These are phyloP conservation scores for Oophaga pumilio DNA, from an alignment of 2,113 vertebrate genomes.

Conservation along the genomic window DNA sequence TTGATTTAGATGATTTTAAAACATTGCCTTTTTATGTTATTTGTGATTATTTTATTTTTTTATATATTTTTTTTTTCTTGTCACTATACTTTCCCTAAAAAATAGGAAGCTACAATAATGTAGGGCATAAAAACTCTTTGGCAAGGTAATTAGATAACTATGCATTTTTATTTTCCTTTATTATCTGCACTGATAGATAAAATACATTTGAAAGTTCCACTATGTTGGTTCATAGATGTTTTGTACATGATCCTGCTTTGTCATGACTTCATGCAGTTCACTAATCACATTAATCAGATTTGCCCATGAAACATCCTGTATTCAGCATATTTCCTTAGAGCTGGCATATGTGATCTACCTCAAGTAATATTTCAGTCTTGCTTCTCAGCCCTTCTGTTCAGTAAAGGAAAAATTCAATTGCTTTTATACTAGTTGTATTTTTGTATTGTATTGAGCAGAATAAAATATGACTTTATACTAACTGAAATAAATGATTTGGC, in stretches of 20 bases:
- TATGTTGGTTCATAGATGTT: not conserved
- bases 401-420: not conserved
- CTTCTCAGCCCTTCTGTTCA: not conserved
- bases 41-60: too few relatives aligned
- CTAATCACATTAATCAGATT: not conserved
- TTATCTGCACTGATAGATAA: not conserved
- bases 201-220: not conserved
- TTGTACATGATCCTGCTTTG: not conserved
- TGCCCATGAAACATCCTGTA: not conserved
- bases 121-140: too few relatives aligned
- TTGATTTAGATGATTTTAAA: too few relatives aligned
- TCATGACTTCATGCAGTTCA: constrained; percentile 9
- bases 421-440: too few relatives aligned
- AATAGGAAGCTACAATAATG: too few relatives aligned
- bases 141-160: not conserved
- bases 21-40: too few relatives aligned
- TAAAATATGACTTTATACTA: too few relatives aligned
- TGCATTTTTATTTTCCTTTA: not conserved
- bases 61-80: too few relatives aligned
- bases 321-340: too few relatives aligned
- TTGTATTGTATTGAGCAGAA: too few relatives aligned
- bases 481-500: too few relatives aligned
- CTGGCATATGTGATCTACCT: not conserved
- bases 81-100: too few relatives aligned
- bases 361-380: not conserved